Evolutionary conservation across 1,140 invertebrate species (phyloP).

Genomic region (Apis laboriosa): DNA sequence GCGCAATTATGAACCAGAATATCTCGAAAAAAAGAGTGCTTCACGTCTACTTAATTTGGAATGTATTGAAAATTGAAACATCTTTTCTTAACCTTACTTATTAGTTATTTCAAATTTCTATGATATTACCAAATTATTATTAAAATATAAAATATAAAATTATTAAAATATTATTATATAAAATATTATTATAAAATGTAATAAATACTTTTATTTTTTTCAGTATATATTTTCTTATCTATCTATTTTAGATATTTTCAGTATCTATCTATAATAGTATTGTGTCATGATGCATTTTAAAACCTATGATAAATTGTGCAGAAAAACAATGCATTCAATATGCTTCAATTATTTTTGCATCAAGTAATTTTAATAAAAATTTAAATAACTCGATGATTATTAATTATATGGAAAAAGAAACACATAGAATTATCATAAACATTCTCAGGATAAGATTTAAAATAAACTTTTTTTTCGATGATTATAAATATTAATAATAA

Average conservation of each 20-base stretch:
- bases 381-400: slow-evolving; percentile 1
- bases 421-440: too few species aligned
- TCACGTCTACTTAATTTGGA: not conserved
- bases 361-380: not conserved
- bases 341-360: slow-evolving; percentile 10
- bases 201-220: slow-evolving; percentile 1
- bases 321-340: slow-evolving; percentile 4
- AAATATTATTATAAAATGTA: not conserved
- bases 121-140: too few species aligned
- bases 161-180: too few species aligned
- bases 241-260: too few species aligned
- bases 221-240: too few species aligned
- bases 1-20: not conserved
- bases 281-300: slow-evolving; percentile 7
- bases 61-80: not conserved
- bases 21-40: not conserved
- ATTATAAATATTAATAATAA: not conserved
- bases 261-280: not conserved
- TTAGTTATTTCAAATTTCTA: too few species aligned
- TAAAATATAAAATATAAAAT: too few species aligned
- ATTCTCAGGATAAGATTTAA: not conserved
- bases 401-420: slow-evolving; percentile 9
- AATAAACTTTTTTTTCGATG: too few species aligned
- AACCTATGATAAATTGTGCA: slow-evolving; percentile 30
- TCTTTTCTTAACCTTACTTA: too few species aligned